Evolutionary conservation across 2,888 invertebrate species (phyloP), one percentile per base, ranked within the genome.

Genomic region (Bellardia bayeri): DNA sequence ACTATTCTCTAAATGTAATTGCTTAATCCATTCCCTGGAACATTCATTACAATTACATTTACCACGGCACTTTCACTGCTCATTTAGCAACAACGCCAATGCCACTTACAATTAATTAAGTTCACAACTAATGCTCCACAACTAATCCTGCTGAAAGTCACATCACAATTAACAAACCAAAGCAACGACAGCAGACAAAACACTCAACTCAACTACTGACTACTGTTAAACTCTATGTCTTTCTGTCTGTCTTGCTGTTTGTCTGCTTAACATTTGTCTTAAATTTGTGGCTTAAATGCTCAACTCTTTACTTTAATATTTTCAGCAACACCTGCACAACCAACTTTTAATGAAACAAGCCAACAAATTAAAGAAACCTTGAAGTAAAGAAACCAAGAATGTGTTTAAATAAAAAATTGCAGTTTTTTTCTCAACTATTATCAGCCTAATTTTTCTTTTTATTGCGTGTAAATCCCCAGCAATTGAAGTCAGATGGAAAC

Each of bases 391-490:
- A 16, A 16, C 33, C 61, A 33, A 9, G 61, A 75, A 80, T 16
- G 42, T 75, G 54, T 79, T 85, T 23, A 64, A 85, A 76, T 66
- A 71, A 13, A 37, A 74, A 63, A 83, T 37, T 63, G 37, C n/a
- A 7, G 14, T 54, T 37, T 8, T 49, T 80, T 51, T 63, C 30
- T 16, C 7, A 0, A 49, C 56, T 69, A 58, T 82, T 61, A 40
- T 54, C 61, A 74, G 78, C 61, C 78, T 78, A 63, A 74, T 78
- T 86, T 82, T 76, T 61, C 23, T 71, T 82, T 83, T 83, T 72
- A 87, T 76, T 81, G 71, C 86, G 66, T 84, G 81, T 49, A 81
- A 87, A 81, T 84, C 83, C 75, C 72, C 51, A 66, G 49, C 83
- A 87, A 84, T 87, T 87, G 66, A 45, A 72, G 58, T 37, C 61